Percentiles rank a stretch among this genome's conserved stretches.
Evolutionary conservation across 2,113 vertebrate genomes (phyloP).

Genomic region (Halcyon senegalensis): DNA sequence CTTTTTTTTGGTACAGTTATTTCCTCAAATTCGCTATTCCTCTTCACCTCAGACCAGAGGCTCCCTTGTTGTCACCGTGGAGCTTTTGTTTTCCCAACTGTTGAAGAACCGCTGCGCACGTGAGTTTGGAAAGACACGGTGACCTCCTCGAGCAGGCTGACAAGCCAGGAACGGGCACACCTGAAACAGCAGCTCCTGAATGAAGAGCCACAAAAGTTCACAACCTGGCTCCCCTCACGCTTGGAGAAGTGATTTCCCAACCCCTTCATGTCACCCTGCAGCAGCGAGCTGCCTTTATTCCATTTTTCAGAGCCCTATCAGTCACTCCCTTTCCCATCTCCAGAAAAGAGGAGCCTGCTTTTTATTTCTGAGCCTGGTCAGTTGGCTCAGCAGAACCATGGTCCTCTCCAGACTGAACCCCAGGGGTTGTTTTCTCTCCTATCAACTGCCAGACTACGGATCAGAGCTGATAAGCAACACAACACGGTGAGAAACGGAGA

Average conservation of each 20-base stretch:
- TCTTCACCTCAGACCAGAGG: background rate
- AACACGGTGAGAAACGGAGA: background rate
- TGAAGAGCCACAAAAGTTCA: background rate
- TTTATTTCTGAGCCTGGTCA: background rate
- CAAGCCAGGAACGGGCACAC: background rate
- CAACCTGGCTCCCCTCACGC: background rate
- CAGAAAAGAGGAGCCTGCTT: background rate
- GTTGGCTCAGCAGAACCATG: background rate
- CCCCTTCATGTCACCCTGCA: background rate
- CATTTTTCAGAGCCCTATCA: background rate
- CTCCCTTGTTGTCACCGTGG: background rate
- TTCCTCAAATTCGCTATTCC: background rate
- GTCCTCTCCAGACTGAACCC: background rate
- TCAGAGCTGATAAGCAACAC: background rate
- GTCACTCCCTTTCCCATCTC: background rate
- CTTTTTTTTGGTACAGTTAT: background rate
- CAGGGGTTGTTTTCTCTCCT: background rate
- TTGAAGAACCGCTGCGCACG: background rate
- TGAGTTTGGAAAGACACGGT: background rate
- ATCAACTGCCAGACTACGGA: rapidly evolving
- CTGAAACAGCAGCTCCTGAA: background rate
- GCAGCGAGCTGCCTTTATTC: background rate
- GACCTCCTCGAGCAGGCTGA: background rate
- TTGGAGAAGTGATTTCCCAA: background rate
- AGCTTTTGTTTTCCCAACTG: background rate